phyloP scores from a whole-genome alignment of 2,113 vertebrate genomes.

The Pachyramphus minor region DNA sequence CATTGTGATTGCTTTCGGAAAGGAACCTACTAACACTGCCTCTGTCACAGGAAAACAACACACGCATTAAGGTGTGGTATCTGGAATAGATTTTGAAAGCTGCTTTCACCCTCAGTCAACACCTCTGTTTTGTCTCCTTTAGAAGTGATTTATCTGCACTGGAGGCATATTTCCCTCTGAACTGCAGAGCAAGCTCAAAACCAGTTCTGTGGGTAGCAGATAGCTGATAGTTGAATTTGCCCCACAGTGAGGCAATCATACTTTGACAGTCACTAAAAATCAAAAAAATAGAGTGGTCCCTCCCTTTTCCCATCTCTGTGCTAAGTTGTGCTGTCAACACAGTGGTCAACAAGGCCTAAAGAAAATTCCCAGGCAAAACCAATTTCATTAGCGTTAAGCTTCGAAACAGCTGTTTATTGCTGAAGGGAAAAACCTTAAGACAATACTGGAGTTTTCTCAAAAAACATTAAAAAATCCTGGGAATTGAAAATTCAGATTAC shows the following conservation, averaged over 20 bases:
- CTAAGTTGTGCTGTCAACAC: not conserved
- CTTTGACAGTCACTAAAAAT: not conserved
- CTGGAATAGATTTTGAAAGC: not conserved
- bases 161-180: not conserved
- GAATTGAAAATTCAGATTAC: not conserved
- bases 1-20: not conserved
- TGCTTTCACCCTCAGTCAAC: not conserved
- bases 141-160: not conserved
- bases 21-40: not conserved
- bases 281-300: fast-evolving
- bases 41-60: not conserved
- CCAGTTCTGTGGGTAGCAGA: not conserved
- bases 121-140: not conserved
- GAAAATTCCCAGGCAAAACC: not conserved
- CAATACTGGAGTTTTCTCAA: not conserved
- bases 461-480: not conserved
- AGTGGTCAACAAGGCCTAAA: not conserved
- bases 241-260: not conserved
- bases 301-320: not conserved
- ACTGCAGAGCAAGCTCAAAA: not conserved
- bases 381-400: not conserved
- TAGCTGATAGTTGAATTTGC: not conserved
- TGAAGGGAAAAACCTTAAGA: not conserved
- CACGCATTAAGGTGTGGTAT: not conserved
- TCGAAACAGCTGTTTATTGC: not conserved